Evolutionary conservation across 2,113 vertebrate genomes (phyloP), one percentile per base, ranked within the genome.

Genomic region (Hemichromis elongatus): DNA sequence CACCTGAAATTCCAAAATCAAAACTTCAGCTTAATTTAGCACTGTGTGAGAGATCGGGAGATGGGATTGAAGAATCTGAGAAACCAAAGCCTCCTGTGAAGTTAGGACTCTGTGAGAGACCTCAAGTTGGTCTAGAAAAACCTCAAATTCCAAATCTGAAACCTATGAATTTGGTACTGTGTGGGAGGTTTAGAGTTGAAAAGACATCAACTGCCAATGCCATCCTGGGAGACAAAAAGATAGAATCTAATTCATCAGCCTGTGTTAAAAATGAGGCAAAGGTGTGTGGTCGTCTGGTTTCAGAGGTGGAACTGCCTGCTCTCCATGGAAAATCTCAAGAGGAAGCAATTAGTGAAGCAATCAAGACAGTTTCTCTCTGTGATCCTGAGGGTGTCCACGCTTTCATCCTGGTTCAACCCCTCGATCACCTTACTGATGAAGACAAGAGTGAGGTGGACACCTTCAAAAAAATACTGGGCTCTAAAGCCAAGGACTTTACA

Each of bases 391-490:
- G 86, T 1, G 54, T 89, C 70, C 52, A 93, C 3, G 85, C 80
- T 37, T 92, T 92, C 12, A 13, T 86, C 54, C 42, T 89, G 56
- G 89, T 93, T 18, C 55, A 82, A 30, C 85, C 90, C 7, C n/a
- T 91, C 14, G 77, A n/a, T 79, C n/a, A 53, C 4, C 73, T 55
- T 5, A 57, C 24, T n/a, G 26, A 78, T 1, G 88, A 90, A 24
- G 88, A 93, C 82, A 87, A 84, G 66, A 24, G 16, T 19, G 90
- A 93, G 80, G 40, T 91, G 19, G 47, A 90, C 28, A 70, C 30
- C 82, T 80, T 92, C 56, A 82, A 55, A 12, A 24, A 37, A 1
- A 73, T 50, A 3, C 80, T 92, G 4, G 42, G 80, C 33, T 50
- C 26, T 4, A 3, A 3, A 42, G 81, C 85, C 1, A 52, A 89